phyloP scores from a whole-genome alignment of 53 echinoderm and acorn worm genomes.

The Glandiceps talaboti region DNA sequence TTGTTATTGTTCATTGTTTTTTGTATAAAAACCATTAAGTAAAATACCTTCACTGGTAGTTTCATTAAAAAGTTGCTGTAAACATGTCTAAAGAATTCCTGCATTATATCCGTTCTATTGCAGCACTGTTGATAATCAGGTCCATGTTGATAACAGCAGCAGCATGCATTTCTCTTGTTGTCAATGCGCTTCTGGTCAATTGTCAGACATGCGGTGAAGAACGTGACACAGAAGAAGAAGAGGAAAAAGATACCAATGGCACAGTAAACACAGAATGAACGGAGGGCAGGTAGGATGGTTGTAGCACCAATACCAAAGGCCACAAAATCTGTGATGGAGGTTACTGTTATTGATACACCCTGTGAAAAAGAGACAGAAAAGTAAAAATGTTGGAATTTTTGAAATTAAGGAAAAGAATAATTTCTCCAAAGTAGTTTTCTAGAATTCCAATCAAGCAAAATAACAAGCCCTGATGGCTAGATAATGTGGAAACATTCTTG shows the following conservation, averaged over 20 bases:
- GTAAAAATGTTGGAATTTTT: no score
- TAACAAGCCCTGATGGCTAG: no score
- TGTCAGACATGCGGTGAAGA: conserved; percentile 6
- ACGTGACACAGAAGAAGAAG: conserved; percentile 15
- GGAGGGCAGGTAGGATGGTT: conserved; percentile 13
- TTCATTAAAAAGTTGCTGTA: not conserved
- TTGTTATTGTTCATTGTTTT: no score
- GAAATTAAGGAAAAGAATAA: no score
- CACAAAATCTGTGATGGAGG: conserved; percentile 11
- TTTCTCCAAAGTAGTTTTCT: no score
- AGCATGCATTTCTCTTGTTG: conserved; percentile 5
- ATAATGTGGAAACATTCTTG: no score
- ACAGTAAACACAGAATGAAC: conserved; percentile 19
- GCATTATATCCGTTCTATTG: not conserved
- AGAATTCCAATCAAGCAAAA: no score
- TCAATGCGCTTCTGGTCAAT: conserved; percentile 6
- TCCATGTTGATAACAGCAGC: conserved; percentile 10
- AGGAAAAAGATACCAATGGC: conserved; percentile 8
- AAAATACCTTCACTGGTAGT: not conserved
- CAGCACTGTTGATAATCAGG: not conserved
- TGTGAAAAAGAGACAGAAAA: no score
- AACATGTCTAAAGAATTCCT: not conserved
- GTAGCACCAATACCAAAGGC: conserved; percentile 13
- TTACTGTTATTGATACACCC: conserved; percentile 22
- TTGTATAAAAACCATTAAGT: no score